Conservation (phyloP, 2,113 vertebrate genomes). For the Alexandromys fortis region DNA sequence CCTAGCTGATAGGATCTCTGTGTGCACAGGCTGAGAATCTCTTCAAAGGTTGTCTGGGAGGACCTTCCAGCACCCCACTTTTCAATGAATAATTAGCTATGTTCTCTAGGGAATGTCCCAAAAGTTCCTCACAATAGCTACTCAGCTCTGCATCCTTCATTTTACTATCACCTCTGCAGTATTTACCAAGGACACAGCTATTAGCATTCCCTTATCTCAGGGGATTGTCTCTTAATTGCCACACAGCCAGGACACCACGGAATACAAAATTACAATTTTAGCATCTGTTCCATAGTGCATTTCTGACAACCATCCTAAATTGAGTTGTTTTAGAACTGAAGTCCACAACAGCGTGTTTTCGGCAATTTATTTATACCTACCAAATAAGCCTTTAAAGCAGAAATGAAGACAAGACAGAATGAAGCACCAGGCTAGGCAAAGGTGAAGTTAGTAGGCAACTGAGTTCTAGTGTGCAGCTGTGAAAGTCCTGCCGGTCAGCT, state of each 20-base stretch:
- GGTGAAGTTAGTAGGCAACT: not conserved
- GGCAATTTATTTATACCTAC: not conserved
- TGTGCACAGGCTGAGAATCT: not conserved
- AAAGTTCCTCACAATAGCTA: not conserved
- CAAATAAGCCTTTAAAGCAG: not conserved
- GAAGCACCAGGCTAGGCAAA: not conserved
- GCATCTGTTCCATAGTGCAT: not conserved
- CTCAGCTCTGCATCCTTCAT: not conserved
- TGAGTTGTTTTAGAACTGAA: not conserved
- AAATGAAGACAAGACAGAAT: not conserved
- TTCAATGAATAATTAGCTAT: not conserved
- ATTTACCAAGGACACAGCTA: not conserved
- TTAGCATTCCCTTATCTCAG: not conserved
- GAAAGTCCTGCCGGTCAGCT: not conserved
- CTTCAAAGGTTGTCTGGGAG: not conserved
- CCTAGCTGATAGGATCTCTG: not conserved
- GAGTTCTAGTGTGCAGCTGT: not conserved
- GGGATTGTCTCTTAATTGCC: not conserved
- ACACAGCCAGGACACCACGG: not conserved
- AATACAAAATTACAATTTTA: conserved; percentile 23
- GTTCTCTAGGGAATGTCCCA: not conserved
- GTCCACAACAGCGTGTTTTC: not conserved
- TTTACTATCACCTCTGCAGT: not conserved
- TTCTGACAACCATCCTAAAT: not conserved
- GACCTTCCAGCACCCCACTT: not conserved